Evolutionary conservation across 2,797 vertebrate species (phyloP).

Genomic region (Coilia nasus): DNA sequence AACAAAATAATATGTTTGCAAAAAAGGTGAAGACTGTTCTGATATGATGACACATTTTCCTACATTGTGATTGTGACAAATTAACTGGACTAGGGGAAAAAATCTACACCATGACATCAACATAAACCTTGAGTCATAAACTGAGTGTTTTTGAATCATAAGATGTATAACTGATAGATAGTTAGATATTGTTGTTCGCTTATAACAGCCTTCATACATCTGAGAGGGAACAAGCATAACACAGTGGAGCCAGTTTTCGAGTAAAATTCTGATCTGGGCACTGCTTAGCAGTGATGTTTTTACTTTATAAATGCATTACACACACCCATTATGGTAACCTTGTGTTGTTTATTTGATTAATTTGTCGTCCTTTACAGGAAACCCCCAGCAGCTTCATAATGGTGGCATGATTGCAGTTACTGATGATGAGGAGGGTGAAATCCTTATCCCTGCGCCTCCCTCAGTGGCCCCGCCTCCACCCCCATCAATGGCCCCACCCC

Average conservation of each 20-base stretch:
- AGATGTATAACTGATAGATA: too few species aligned
- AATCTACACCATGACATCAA: neutral
- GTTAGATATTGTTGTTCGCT: neutral
- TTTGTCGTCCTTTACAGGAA: conserved; percentile 53
- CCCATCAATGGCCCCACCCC: conserved; percentile 70
- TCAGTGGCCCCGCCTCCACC: conserved; percentile 71
- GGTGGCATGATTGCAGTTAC: conserved; percentile 60
- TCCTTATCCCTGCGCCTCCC: conserved; percentile 75
- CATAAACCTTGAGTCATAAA: too few species aligned
- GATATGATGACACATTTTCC: neutral
- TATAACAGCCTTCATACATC: neutral
- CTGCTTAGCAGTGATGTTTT: too few species aligned
- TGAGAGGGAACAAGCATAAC: neutral
- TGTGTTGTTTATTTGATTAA: neutral
- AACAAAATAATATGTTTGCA: too few species aligned
- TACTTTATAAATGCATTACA: neutral
- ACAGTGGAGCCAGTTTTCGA: neutral
- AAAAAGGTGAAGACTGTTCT: conserved; percentile 9
- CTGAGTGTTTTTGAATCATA: too few species aligned
- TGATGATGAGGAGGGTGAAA: conserved; percentile 60
- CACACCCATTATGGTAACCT: neutral
- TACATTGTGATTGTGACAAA: too few species aligned
- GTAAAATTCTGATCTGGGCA: too few species aligned
- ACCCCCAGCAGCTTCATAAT: conserved; percentile 55
- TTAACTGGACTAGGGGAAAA: neutral